These are phyloP conservation scores for Bugulina stolonifera DNA, from an alignment of 2,888 invertebrate species.

Conservation along the genomic window DNA sequence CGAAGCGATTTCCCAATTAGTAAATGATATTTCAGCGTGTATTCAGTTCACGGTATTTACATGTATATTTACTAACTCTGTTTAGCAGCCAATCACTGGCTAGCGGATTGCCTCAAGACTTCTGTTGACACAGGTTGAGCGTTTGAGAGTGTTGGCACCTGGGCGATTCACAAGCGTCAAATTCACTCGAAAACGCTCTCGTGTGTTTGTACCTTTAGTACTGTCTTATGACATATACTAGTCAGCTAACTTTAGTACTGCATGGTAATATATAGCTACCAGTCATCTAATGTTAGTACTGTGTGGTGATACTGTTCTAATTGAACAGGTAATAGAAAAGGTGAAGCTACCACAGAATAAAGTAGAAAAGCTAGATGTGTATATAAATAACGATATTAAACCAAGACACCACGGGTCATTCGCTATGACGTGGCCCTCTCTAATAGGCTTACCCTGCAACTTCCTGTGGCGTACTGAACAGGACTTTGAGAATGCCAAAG, in stretches of 20 bases:
- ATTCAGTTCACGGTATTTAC: no score
- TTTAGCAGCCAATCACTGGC: no score
- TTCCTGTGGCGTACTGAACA: background rate
- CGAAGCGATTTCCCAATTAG: no score
- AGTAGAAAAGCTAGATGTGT: background rate
- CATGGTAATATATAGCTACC: background rate
- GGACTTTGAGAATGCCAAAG: constrained; percentile 3
- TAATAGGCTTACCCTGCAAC: background rate
- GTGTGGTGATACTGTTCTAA: background rate
- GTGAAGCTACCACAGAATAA: background rate
- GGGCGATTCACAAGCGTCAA: no score
- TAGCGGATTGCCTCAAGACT: no score
- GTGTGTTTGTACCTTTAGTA: no score
- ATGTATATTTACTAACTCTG: no score
- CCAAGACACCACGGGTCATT: background rate
- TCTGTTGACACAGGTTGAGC: no score
- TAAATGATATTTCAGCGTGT: no score
- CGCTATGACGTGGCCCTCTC: background rate
- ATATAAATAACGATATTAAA: background rate
- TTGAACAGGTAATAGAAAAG: background rate
- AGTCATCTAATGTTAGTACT: background rate
- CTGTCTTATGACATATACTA: background rate
- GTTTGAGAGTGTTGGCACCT: no score
- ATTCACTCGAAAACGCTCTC: no score
- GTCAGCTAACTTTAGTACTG: background rate